Evolutionary conservation across 2,797 vertebrate species (phyloP).

Genomic region (Sciurus vulgaris): DNA sequence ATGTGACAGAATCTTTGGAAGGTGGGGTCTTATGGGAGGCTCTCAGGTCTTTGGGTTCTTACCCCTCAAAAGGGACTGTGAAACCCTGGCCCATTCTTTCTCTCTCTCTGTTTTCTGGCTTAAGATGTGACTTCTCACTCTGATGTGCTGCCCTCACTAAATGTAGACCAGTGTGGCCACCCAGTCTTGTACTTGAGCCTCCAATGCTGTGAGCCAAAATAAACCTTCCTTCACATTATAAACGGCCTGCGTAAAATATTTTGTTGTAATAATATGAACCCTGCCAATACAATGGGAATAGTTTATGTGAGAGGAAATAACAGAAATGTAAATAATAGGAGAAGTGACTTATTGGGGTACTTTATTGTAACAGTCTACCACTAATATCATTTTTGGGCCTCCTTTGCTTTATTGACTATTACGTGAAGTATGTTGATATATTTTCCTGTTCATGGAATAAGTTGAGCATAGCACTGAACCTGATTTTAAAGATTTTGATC

Average conservation of each 20-base stretch:
- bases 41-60: not conserved
- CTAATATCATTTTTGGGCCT: not conserved
- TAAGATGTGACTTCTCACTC: not conserved
- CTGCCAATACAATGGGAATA: not conserved
- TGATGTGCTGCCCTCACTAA: not conserved
- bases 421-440: not conserved
- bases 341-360: no score
- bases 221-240: not conserved
- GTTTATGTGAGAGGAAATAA: not conserved
- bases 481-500: conserved; percentile 2
- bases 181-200: not conserved
- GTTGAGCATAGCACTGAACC: not conserved
- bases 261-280: not conserved
- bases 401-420: not conserved
- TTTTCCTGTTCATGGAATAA: not conserved
- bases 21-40: not conserved
- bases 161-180: not conserved
- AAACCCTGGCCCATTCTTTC: not conserved
- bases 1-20: not conserved
- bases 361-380: not conserved
- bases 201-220: not conserved
- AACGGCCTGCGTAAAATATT: no score
- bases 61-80: not conserved
- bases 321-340: not conserved
- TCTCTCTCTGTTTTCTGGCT: not conserved